Evolutionary conservation across 2,888 invertebrate species (phyloP).

Genomic region (Dicranocentrus wangi): DNA sequence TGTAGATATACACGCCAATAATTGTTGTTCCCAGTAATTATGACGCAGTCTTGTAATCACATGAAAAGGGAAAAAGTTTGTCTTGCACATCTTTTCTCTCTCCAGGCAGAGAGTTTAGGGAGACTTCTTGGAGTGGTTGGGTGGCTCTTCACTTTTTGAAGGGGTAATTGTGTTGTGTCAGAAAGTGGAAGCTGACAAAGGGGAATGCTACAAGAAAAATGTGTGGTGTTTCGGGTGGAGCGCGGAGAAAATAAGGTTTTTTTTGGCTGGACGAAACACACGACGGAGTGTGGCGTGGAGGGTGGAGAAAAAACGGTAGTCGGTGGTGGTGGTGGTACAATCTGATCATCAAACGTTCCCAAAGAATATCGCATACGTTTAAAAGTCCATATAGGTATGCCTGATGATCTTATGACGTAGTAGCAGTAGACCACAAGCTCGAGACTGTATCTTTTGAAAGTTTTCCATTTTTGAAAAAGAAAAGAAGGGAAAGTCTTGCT

Average conservation of each 20-base stretch:
- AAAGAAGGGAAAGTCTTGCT: no score
- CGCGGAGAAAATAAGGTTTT: constrained; percentile 1
- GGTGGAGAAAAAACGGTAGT: constrained; percentile 22
- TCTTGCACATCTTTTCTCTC: no score
- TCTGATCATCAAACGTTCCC: no score
- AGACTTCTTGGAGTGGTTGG: not conserved
- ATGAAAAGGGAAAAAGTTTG: constrained; percentile 28
- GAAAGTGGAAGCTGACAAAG: not conserved
- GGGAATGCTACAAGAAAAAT: not conserved
- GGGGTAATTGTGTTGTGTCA: not conserved
- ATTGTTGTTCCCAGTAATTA: constrained; percentile 46
- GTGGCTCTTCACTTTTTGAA: not conserved
- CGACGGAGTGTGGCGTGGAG: not conserved
- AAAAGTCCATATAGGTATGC: no score
- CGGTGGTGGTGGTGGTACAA: constrained; percentile 27
- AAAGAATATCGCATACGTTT: not conserved
- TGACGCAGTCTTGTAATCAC: constrained; percentile 28
- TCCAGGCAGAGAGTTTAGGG: constrained; percentile 8
- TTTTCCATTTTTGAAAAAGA: no score
- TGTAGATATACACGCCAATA: not conserved
- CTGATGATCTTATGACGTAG: no score
- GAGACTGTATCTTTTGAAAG: constrained; percentile 19
- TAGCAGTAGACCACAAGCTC: no score
- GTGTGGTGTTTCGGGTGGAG: not conserved
- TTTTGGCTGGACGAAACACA: not conserved